Base-by-base conservation (phyloP, 2,888 invertebrate species). In the Pseudococcus jackbeardsleyi region DNA sequence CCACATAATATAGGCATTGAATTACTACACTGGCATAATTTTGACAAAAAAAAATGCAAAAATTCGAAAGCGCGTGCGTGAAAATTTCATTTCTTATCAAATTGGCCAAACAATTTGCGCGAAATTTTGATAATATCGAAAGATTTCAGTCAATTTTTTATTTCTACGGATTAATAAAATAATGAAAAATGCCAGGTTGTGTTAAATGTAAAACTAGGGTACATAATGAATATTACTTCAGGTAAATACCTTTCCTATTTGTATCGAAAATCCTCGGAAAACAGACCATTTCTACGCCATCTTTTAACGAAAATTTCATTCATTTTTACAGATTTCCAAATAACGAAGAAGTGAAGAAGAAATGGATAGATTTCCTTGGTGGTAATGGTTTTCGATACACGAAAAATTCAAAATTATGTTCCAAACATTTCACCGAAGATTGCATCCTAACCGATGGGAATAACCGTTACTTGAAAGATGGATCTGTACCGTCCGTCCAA, bases 361-460 rank as follows among this genome's bases (percentile, higher is more conserved):
- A 87, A 77, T 79, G 79, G 54, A 33, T 48, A 4, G 54, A 77
- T 15, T 77, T 87, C 33, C 54, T 87, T 4, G 3, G 17, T 1
- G n/a, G 11, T 42, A 48, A 72, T 50, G 33, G 5, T 26, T 39
- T 50, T 79, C 33, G n/a, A n/a, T 54, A 17, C 15, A 33, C 15
- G 12, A 79, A 87, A 54, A 26, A 79, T n/a, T 77, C 77, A 0
- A 87, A 77, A 50, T 22, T 87, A 39, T 87, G 77, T 33, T 12
- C 12, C 19, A 79, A 50, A 26, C 79, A 87, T 50, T 87, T 79
- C 42, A 79, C 87, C 50, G 39, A 19, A n/a, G 87, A 79, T 19
- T 72, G 72, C 17, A 17, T 72, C 33, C 0, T 5, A 0, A 72
- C 72, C 15, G 72, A 72, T 15, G 33, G 12, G 17, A 17, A 72